These are phyloP conservation scores for Thomomys bottae DNA, from an alignment of 2,113 vertebrate genomes.

Conservation along the genomic window DNA sequence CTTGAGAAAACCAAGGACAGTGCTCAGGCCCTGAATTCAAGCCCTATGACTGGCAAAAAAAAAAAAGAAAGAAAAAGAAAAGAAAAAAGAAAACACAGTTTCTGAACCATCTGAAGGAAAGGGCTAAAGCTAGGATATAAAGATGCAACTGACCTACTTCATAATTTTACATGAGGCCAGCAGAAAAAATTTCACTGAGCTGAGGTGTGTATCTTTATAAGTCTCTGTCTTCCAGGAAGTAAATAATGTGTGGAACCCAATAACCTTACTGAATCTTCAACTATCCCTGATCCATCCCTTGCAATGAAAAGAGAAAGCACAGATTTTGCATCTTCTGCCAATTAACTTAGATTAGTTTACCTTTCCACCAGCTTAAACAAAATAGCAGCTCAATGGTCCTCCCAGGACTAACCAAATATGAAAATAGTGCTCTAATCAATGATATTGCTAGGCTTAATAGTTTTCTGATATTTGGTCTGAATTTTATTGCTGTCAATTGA, in stretches of 20 bases:
- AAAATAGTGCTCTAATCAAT: slow-evolving; percentile 66
- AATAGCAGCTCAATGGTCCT: slow-evolving; percentile 60
- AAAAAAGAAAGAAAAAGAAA: background rate
- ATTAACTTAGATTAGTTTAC: slow-evolving; percentile 61
- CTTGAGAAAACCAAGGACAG: no score
- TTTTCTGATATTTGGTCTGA: slow-evolving; percentile 77
- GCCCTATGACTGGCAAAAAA: no score
- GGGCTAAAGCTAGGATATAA: background rate
- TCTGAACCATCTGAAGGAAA: background rate
- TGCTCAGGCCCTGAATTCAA: no score
- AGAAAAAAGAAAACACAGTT: background rate
- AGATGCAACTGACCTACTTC: slow-evolving; percentile 3
- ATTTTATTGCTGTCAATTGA: slow-evolving; percentile 74
- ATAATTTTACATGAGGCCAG: background rate
- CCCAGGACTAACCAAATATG: slow-evolving; percentile 67
- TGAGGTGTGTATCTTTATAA: slow-evolving; percentile 11
- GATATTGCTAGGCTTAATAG: slow-evolving; percentile 67
- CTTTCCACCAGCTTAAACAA: slow-evolving; percentile 67
- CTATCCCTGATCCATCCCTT: background rate
- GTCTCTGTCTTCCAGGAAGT: slow-evolving; percentile 39
- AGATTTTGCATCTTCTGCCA: slow-evolving; percentile 46
- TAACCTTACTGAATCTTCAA: slow-evolving; percentile 30
- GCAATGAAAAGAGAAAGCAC: slow-evolving; percentile 12
- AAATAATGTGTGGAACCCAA: background rate
- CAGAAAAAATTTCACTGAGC: background rate